Evolutionary conservation across 1,140 invertebrate species (phyloP).

Genomic region (Mactra quadrangularis): DNA sequence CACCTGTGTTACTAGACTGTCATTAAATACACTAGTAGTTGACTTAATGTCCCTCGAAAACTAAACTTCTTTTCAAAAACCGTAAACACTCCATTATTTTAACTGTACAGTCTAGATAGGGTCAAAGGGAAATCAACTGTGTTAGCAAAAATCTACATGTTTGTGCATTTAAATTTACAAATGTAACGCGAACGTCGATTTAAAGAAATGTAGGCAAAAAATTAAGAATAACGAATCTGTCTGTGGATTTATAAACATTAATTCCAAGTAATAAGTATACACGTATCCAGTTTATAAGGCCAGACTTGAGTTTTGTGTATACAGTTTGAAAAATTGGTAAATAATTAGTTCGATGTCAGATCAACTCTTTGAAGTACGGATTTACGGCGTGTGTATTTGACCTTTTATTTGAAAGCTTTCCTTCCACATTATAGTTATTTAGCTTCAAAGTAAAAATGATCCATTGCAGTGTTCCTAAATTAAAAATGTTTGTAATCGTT

Average conservation of each 20-base stretch:
- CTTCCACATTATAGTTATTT: slow-evolving; percentile 35
- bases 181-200: not conserved
- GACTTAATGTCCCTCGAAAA: slow-evolving; percentile 25
- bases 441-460: slow-evolving; percentile 60
- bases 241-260: slow-evolving; percentile 42
- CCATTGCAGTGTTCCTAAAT: slow-evolving; percentile 52
- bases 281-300: slow-evolving; percentile 40
- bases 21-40: not conserved
- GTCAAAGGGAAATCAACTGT: slow-evolving; percentile 19
- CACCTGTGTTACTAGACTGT: no score
- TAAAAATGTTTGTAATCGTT: slow-evolving; percentile 65
- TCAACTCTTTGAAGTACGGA: slow-evolving; percentile 68
- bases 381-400: slow-evolving; percentile 61
- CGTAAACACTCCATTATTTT: slow-evolving; percentile 39
- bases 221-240: not conserved
- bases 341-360: slow-evolving; percentile 68
- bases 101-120: not conserved
- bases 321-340: slow-evolving; percentile 74
- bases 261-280: slow-evolving; percentile 42
- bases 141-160: slow-evolving; percentile 3
- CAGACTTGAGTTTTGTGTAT: slow-evolving; percentile 53
- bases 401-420: slow-evolving; percentile 42
- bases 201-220: not conserved
- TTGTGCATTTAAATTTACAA: no score
- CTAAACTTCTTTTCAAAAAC: slow-evolving; percentile 18